Percentiles rank a stretch among this genome's conserved stretches.
Evolutionary conservation across 2,888 invertebrate species (phyloP).

Genomic region (Heliconius hortense): DNA sequence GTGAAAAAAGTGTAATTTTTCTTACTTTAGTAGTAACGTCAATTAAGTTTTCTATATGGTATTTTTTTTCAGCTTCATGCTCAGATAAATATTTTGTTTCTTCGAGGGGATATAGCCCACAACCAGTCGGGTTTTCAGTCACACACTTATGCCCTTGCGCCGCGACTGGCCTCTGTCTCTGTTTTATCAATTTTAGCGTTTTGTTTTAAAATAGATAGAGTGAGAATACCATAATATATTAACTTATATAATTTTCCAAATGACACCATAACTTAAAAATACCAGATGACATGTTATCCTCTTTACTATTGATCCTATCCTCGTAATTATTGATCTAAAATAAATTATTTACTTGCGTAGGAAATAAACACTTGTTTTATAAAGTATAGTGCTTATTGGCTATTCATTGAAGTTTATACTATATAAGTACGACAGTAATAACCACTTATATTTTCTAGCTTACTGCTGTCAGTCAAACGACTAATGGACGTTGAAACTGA

Average conservation of each 20-base stretch:
- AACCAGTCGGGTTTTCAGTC: too few species aligned
- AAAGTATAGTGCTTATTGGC: conserved; percentile 7
- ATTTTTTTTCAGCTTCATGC: too few species aligned
- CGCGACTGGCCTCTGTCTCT: too few species aligned
- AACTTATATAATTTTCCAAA: too few species aligned
- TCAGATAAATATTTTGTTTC: too few species aligned
- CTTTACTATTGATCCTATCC: background rate
- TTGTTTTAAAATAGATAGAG: too few species aligned
- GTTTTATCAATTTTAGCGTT: too few species aligned
- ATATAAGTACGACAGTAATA: conserved; percentile 25
- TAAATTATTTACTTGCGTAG: background rate
- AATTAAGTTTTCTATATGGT: too few species aligned
- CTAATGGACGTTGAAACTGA: conserved; percentile 6
- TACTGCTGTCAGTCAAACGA: conserved; percentile 18
- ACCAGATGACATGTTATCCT: background rate
- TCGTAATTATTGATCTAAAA: background rate
- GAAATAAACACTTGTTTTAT: background rate
- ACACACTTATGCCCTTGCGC: too few species aligned
- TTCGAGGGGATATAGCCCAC: too few species aligned
- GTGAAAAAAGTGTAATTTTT: background rate
- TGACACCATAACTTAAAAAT: too few species aligned
- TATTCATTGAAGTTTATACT: conserved; percentile 14
- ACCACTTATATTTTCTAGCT: conserved; percentile 18
- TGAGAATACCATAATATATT: too few species aligned
- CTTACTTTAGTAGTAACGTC: background rate